Percentiles rank a stretch among this genome's conserved stretches.
These are phyloP conservation scores for Acanthococcus lagerstroemiae DNA, from an alignment of 2,888 invertebrate genomes.

Conservation along the genomic window DNA sequence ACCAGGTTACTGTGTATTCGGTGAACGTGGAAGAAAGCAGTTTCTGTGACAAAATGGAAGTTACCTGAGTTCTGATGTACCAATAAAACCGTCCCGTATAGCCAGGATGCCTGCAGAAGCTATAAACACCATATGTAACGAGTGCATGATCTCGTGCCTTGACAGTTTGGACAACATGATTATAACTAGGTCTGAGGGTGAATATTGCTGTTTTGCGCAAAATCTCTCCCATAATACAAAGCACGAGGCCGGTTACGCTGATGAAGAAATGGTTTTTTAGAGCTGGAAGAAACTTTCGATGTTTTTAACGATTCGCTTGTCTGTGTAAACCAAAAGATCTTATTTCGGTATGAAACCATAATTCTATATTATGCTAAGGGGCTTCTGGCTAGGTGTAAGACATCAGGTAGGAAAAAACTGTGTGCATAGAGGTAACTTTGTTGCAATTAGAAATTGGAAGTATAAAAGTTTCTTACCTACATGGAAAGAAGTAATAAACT, in stretches of 20 bases:
- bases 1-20: background rate
- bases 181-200: slow-evolving; percentile 87
- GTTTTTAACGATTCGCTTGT: too few relatives aligned
- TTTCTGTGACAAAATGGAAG: background rate
- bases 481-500: slow-evolving; percentile 72
- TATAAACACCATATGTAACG: slow-evolving; percentile 83
- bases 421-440: too few relatives aligned
- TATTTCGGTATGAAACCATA: too few relatives aligned
- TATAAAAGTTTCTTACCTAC: slow-evolving; percentile 47
- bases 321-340: too few relatives aligned
- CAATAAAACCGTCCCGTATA: slow-evolving; percentile 99
- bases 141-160: slow-evolving; percentile 71
- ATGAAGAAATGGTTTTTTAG: slow-evolving; percentile 58
- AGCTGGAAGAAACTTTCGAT: slow-evolving; percentile 42
- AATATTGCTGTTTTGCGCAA: slow-evolving; percentile 88
- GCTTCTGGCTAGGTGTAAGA: too few relatives aligned
- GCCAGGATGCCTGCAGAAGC: slow-evolving; percentile 80
- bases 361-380: too few relatives aligned
- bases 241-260: slow-evolving; percentile 60
- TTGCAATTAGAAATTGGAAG: too few relatives aligned
- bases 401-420: too few relatives aligned
- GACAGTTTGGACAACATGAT: slow-evolving; percentile 77
- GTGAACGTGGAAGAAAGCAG: background rate
- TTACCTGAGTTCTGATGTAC: slow-evolving; percentile 93
- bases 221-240: slow-evolving; percentile 77